phyloP scores from a whole-genome alignment of 2,888 invertebrate species.

The Disparrhopalites patrizii region DNA sequence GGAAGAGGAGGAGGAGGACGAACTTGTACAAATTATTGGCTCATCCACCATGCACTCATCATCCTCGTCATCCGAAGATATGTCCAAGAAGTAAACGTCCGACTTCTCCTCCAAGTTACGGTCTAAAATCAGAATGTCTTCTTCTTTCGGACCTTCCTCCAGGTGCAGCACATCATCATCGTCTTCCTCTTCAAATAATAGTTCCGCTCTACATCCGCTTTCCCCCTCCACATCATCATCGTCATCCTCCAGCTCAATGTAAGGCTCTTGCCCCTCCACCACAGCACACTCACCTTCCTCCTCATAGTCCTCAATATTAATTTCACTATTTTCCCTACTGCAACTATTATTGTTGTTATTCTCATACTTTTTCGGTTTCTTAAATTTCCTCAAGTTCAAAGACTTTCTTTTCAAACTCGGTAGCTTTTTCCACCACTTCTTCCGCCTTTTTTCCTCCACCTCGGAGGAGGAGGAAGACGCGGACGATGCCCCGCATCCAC shows the following conservation, averaged over 20 bases:
- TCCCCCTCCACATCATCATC: neutral
- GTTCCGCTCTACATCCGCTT: too few relatives aligned
- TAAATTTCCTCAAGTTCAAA: slow-evolving; percentile 4
- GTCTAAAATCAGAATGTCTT: slow-evolving; percentile 17
- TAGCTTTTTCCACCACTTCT: slow-evolving; percentile 19
- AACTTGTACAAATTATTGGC: neutral
- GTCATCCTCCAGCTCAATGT: neutral
- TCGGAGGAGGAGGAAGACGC: slow-evolving; percentile 9
- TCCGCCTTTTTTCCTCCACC: neutral
- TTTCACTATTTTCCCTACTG: neutral
- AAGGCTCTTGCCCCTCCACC: neutral
- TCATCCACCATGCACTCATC: neutral
- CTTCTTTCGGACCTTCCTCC: slow-evolving; percentile 14
- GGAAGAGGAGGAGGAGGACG: neutral
- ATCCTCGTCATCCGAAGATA: neutral
- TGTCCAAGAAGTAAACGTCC: neutral
- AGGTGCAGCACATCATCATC: slow-evolving; percentile 3
- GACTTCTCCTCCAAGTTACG: slow-evolving; percentile 7
- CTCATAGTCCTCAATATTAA: neutral
- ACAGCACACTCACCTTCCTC: neutral
- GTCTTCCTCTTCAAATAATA: neutral
- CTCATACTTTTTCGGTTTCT: slow-evolving; percentile 11
- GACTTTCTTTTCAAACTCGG: slow-evolving; percentile 17
- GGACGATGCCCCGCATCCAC: slow-evolving; percentile 5
- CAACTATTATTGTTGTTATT: neutral